phyloP scores from a whole-genome alignment of 92 coral and sea anemone genomes.

The Metridium senile region DNA sequence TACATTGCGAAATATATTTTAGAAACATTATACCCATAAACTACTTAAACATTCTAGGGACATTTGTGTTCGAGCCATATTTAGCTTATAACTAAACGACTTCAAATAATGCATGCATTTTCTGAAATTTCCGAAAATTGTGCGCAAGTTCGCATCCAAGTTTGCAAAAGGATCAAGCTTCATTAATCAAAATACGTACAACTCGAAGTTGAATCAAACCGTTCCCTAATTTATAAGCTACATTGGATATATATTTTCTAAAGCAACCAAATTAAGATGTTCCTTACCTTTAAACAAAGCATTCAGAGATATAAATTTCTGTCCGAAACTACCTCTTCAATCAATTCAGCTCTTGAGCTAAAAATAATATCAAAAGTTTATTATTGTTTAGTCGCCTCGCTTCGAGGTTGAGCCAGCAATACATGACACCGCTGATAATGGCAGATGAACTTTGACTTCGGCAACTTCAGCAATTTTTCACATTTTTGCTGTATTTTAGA shows the following conservation, averaged over 20 bases:
- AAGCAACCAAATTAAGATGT: not conserved
- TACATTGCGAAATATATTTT: too few relatives aligned
- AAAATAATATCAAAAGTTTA: constrained; percentile 1
- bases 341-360: not conserved
- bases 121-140: too few relatives aligned
- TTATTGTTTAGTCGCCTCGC: constrained; percentile 8
- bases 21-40: too few relatives aligned
- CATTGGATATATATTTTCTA: not conserved
- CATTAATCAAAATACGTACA: too few relatives aligned
- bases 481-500: not conserved
- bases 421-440: constrained; percentile 5
- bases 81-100: too few relatives aligned
- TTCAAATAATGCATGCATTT: too few relatives aligned
- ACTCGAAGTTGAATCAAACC: too few relatives aligned
- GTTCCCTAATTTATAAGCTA: not conserved
- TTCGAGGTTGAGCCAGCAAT: constrained; percentile 10
- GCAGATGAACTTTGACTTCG: not conserved
- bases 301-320: not conserved
- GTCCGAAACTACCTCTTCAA: not conserved
- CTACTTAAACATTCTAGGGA: too few relatives aligned
- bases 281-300: not conserved
- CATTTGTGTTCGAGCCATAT: too few relatives aligned
- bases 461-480: not conserved
- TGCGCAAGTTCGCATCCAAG: too few relatives aligned
- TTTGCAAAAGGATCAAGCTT: too few relatives aligned